Conservation (phyloP, 2,888 invertebrate species). For the Acleris holmiana region DNA sequence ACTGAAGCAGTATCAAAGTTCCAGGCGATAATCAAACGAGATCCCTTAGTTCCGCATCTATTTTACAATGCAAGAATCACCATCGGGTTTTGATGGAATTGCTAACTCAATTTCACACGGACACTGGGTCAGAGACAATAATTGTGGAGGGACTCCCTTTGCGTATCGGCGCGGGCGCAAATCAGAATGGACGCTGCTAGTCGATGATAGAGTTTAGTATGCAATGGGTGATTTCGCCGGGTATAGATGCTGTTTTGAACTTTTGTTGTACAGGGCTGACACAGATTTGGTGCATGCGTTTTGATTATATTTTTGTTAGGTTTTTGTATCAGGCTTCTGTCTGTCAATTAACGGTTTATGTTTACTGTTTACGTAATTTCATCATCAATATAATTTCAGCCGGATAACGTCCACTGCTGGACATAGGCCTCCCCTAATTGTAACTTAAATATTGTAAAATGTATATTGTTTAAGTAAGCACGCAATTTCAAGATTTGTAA, state of each 20-base stretch:
- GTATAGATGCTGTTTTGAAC: not conserved
- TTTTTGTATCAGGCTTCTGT: too few relatives aligned
- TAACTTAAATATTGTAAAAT: too few relatives aligned
- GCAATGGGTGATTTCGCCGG: too few relatives aligned
- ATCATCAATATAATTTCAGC: too few relatives aligned
- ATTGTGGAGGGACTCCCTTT: conserved; percentile 70
- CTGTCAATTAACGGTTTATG: too few relatives aligned
- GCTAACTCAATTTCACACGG: conserved; percentile 77
- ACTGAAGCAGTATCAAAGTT: not conserved
- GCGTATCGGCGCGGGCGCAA: conserved; percentile 47
- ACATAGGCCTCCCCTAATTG: too few relatives aligned
- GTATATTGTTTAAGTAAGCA: too few relatives aligned
- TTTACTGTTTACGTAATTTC: too few relatives aligned
- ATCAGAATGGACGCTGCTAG: conserved; percentile 52
- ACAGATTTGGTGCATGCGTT: not conserved
- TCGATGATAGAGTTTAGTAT: conserved; percentile 1
- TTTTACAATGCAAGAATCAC: conserved; percentile 78
- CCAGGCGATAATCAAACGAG: conserved; percentile 12
- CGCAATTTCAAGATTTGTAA: too few relatives aligned
- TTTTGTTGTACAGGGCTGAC: not conserved
- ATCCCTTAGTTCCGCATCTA: conserved; percentile 37
- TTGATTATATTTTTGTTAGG: not conserved
- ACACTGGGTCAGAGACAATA: conserved; percentile 71
- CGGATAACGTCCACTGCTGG: too few relatives aligned
- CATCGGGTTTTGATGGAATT: conserved; percentile 79